These are phyloP conservation scores for Seira sanloemensis DNA, from an alignment of 2,888 invertebrate species.

Conservation along the genomic window DNA sequence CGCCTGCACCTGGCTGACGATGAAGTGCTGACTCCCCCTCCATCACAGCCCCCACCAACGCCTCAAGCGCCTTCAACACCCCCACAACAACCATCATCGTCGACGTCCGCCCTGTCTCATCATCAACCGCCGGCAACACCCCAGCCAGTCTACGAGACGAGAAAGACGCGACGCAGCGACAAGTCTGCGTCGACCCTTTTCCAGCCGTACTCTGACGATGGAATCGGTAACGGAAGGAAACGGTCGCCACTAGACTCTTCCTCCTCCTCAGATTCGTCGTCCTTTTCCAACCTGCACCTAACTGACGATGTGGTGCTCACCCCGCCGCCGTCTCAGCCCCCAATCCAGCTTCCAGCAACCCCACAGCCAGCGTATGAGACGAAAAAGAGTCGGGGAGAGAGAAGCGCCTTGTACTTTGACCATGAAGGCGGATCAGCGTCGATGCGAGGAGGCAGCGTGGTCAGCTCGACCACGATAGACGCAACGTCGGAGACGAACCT, in stretches of 20 bases:
- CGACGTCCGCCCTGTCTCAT: background rate
- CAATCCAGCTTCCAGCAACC: background rate
- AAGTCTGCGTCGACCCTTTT: too few species aligned
- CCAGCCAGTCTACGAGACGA: background rate
- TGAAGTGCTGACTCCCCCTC: background rate
- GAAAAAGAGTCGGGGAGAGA: background rate
- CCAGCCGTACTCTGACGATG: too few species aligned
- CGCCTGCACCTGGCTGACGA: background rate
- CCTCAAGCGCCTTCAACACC: too few species aligned
- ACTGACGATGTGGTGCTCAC: constrained; percentile 29
- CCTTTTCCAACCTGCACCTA: too few species aligned
- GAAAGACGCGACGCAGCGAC: background rate
- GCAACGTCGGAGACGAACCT: background rate
- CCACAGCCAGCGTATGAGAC: background rate
- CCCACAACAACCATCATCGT: background rate
- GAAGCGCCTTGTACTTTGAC: background rate
- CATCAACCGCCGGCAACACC: background rate
- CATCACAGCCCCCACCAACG: background rate
- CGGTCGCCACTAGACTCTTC: too few species aligned
- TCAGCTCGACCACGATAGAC: background rate
- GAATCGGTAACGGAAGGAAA: too few species aligned
- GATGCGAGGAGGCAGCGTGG: background rate
- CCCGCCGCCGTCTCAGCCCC: constrained; percentile 22
- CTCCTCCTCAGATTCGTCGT: too few species aligned
- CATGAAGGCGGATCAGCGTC: too few species aligned